These are phyloP conservation scores for Glossophaga mutica DNA, from an alignment of 2,797 vertebrate genomes.

Conservation along the genomic window DNA sequence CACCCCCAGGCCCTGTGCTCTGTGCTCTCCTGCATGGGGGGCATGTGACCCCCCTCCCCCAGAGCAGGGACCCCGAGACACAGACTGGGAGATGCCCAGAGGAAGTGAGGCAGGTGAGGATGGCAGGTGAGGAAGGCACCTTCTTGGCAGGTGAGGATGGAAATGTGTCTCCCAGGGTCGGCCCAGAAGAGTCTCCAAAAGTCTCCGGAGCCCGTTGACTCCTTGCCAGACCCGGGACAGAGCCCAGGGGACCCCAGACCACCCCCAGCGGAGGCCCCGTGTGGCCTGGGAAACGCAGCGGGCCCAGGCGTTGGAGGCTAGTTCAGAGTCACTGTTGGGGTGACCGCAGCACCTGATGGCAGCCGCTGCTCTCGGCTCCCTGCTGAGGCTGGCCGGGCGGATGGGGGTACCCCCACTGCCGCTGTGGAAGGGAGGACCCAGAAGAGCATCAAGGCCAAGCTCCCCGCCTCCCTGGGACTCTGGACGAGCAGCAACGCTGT, in stretches of 20 bases:
- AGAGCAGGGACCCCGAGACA: not conserved
- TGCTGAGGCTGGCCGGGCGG: not conserved
- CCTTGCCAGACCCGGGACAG: not conserved
- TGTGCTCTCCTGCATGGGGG: not conserved
- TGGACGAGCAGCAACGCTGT: not conserved
- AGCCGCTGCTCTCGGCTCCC: not conserved
- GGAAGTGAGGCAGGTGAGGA: no score
- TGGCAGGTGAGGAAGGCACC: no score
- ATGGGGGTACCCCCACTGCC: no score
- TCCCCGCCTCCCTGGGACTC: not conserved
- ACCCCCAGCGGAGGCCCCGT: rapidly evolving
- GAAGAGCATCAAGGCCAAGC: rapidly evolving
- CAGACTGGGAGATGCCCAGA: not conserved
- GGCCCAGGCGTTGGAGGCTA: not conserved
- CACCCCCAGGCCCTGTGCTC: not conserved
- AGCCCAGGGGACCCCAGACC: rapidly evolving
- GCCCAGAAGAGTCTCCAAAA: not conserved
- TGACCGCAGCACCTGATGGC: not conserved
- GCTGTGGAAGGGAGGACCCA: rapidly evolving
- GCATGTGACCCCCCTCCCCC: not conserved
- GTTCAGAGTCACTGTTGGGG: not conserved
- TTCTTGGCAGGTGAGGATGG: slow-evolving; percentile 47
- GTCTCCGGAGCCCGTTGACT: not conserved
- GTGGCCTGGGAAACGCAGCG: rapidly evolving
- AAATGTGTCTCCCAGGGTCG: slow-evolving; percentile 12